These are phyloP conservation scores for Polymixis flavicincta DNA, from an alignment of 2,888 invertebrate species.

Conservation along the genomic window DNA sequence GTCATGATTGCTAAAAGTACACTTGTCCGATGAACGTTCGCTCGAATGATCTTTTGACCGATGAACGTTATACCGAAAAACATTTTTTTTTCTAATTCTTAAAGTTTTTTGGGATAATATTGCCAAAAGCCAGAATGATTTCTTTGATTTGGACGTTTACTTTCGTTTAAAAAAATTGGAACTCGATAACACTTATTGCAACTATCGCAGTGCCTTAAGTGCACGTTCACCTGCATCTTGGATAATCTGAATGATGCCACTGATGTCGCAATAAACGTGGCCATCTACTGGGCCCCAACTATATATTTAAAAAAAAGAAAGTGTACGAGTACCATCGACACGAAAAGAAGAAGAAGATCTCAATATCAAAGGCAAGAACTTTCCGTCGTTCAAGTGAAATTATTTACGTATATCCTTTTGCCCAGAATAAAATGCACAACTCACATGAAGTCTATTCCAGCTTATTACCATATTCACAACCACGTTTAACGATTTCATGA, in stretches of 20 bases:
- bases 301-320: no score
- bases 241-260: no score
- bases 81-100: not conserved
- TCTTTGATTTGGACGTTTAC: not conserved
- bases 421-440: not conserved
- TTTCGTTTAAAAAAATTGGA: not conserved
- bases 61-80: not conserved
- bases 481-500: not conserved
- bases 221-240: no score
- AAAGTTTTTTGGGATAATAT: not conserved
- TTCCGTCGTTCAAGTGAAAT: not conserved
- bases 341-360: no score
- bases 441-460: not conserved
- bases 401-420: not conserved
- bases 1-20: not conserved
- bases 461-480: slow-evolving; percentile 1
- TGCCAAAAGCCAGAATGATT: not conserved
- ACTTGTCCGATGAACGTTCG: not conserved
- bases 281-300: no score
- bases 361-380: not conserved
- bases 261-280: no score
- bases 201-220: not conserved
- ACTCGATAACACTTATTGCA: not conserved
- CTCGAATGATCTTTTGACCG: not conserved
- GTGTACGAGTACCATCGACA: no score